These are phyloP conservation scores for Mimas tiliae DNA, from an alignment of 2,888 invertebrate genomes.

Conservation along the genomic window DNA sequence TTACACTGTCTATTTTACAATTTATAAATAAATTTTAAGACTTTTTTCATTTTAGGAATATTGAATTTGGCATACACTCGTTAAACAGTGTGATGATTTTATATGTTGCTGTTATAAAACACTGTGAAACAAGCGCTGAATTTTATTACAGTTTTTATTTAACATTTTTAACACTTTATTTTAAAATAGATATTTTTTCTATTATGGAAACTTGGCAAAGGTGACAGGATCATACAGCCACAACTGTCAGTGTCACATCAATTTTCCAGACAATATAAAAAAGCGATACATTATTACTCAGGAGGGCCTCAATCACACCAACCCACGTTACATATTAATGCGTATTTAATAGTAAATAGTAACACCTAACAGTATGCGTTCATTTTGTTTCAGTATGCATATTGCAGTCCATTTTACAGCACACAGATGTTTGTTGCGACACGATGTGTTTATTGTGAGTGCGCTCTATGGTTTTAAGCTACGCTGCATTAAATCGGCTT, in stretches of 20 bases:
- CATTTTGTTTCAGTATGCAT: conserved; percentile 27
- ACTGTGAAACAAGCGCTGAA: neutral
- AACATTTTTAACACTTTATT: neutral
- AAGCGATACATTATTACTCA: conserved; percentile 62
- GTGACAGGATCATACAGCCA: conserved; percentile 38
- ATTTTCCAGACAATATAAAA: conserved; percentile 49
- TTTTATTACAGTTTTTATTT: conserved; percentile 10
- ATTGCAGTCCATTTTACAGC: conserved; percentile 71
- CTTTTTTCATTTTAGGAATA: too few species aligned
- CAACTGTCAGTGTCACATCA: conserved; percentile 51
- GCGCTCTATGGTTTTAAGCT: conserved; percentile 67
- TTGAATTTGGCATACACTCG: too few species aligned
- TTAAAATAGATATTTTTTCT: conserved; percentile 35
- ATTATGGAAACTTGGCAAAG: conserved; percentile 31
- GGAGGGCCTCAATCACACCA: conserved; percentile 67
- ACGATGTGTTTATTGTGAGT: conserved; percentile 59
- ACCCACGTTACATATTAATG: conserved; percentile 68
- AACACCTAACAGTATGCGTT: conserved; percentile 65
- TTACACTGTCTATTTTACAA: too few species aligned
- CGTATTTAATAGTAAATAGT: conserved; percentile 69
- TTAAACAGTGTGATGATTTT: too few species aligned
- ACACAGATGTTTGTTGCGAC: conserved; percentile 55
- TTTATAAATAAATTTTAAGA: too few species aligned
- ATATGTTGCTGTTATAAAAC: too few species aligned
- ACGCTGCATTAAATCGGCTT: conserved; percentile 69